Evolutionary conservation across 2,113 vertebrate species (phyloP).

Genomic region (Syngnathus scovelli): DNA sequence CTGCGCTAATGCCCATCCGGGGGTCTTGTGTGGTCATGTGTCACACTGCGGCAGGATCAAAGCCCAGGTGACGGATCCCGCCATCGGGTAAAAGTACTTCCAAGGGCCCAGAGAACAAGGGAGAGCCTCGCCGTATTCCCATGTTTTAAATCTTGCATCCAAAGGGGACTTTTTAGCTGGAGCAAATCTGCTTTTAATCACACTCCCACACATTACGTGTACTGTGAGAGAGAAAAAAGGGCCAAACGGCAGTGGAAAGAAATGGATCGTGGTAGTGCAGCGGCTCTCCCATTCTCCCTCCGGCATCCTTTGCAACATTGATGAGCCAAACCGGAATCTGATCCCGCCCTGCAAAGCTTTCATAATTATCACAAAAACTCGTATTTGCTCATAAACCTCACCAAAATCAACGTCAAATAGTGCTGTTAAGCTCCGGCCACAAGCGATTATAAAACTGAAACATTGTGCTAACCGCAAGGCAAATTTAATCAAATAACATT

Average conservation of each 20-base stretch:
- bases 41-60: constrained; percentile 87
- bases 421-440: too few relatives aligned
- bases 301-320: constrained; percentile 71
- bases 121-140: background rate
- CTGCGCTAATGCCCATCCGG: constrained; percentile 83
- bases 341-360: constrained; percentile 40
- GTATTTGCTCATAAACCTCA: background rate
- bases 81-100: constrained; percentile 69
- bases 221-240: constrained; percentile 35
- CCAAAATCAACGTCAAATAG: background rate
- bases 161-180: background rate
- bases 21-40: constrained; percentile 79
- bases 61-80: constrained; percentile 56
- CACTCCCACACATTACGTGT: constrained; percentile 15
- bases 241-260: constrained; percentile 50
- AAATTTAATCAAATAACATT: background rate
- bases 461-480: too few relatives aligned
- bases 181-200: constrained; percentile 3
- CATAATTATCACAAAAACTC: too few relatives aligned
- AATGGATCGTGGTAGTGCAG: constrained; percentile 57
- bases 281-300: constrained; percentile 62
- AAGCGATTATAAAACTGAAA: background rate
- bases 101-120: constrained; percentile 61
- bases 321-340: constrained; percentile 70
- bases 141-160: background rate